Evolutionary conservation across 2,888 invertebrate genomes (phyloP).

Genomic region (Flabesymbios commensalis): DNA sequence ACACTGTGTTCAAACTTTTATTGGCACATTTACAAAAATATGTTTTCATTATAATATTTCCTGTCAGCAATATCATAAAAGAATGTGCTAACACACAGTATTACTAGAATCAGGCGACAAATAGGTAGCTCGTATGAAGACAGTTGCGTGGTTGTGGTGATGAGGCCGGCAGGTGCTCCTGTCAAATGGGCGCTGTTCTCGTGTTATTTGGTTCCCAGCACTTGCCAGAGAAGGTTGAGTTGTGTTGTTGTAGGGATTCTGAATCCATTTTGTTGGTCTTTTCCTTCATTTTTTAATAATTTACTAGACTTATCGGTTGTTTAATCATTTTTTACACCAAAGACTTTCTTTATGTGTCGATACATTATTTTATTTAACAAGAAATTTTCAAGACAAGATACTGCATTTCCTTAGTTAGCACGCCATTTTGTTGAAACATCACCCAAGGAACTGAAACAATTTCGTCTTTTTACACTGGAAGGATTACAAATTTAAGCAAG

Average conservation of each 20-base stretch:
- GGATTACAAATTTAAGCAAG: too few relatives aligned
- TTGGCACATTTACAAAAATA: too few relatives aligned
- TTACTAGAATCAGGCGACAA: too few relatives aligned
- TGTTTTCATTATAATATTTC: too few relatives aligned
- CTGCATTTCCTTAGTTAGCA: neutral
- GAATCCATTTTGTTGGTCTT: slow-evolving; percentile 24
- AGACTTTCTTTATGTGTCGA: slow-evolving; percentile 5
- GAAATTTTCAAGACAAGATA: neutral
- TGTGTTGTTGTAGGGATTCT: slow-evolving; percentile 25
- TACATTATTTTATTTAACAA: neutral
- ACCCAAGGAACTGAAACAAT: too few relatives aligned
- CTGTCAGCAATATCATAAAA: too few relatives aligned
- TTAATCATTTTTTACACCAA: slow-evolving; percentile 11
- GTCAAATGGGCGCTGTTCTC: slow-evolving; percentile 11
- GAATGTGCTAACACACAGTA: too few relatives aligned
- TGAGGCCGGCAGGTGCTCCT: slow-evolving; percentile 19
- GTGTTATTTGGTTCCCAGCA: slow-evolving; percentile 31
- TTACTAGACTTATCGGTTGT: slow-evolving; percentile 15
- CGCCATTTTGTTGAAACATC: too few relatives aligned
- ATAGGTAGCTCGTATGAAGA: slow-evolving; percentile 9
- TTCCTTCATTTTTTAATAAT: slow-evolving; percentile 9
- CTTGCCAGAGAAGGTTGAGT: slow-evolving; percentile 29
- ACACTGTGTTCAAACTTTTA: too few relatives aligned
- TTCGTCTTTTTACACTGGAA: too few relatives aligned
- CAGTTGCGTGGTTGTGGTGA: slow-evolving; percentile 6